Evolutionary conservation across 2,113 vertebrate species (phyloP).

Genomic region (Equus przewalskii): DNA sequence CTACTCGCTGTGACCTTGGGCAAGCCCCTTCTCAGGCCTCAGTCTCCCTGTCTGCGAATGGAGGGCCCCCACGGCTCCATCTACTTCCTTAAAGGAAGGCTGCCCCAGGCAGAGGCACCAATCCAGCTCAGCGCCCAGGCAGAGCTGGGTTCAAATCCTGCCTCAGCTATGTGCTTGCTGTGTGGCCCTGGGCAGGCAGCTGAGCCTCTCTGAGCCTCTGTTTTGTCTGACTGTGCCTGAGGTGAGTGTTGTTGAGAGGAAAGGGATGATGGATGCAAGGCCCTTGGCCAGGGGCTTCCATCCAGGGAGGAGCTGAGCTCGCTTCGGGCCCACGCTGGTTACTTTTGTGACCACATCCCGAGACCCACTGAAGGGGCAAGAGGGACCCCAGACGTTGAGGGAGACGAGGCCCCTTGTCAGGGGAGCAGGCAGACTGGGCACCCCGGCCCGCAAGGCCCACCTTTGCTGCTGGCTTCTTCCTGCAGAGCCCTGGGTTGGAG

Average conservation of each 20-base stretch:
- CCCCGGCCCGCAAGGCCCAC: not conserved
- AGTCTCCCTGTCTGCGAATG: not conserved
- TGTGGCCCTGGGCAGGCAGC: not conserved
- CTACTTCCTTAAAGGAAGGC: not conserved
- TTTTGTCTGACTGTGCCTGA: not conserved
- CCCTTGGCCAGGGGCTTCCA: not conserved
- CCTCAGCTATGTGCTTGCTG: fast-evolving
- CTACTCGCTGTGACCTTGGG: not conserved
- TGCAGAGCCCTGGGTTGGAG: not conserved
- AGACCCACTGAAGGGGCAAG: not conserved
- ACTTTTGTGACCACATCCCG: fast-evolving
- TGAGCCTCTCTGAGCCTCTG: not conserved
- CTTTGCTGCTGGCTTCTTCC: not conserved
- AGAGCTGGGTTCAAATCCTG: not conserved
- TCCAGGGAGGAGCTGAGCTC: not conserved
- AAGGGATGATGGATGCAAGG: fast-evolving
- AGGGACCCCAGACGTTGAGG: not conserved
- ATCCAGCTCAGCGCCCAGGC: not conserved
- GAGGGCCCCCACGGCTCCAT: not conserved
- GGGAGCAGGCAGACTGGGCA: fast-evolving
- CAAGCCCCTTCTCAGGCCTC: not conserved
- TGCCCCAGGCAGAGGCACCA: not conserved
- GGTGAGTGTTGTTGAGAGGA: not conserved
- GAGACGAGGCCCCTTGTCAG: not conserved
- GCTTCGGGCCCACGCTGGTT: fast-evolving